Evolutionary conservation across 2,113 vertebrate genomes (phyloP).

Genomic region (Numida meleagris): DNA sequence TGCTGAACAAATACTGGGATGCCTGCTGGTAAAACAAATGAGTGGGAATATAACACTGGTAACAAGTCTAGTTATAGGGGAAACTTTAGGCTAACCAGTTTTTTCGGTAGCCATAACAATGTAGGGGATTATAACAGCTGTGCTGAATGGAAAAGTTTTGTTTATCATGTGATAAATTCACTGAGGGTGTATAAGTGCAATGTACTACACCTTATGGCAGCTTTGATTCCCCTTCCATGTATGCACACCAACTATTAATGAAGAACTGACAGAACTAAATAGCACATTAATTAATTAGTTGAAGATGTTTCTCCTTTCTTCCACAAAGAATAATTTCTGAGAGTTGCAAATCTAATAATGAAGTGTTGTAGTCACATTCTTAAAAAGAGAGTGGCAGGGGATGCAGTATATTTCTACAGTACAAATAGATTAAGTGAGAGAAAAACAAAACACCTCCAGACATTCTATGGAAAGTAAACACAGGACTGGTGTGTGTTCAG

Average conservation of each 20-base stretch:
- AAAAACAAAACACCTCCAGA: constrained; percentile 8
- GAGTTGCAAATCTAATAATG: not conserved
- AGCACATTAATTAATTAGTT: not conserved
- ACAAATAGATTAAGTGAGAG: not conserved
- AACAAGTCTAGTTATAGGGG: not conserved
- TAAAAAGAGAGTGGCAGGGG: not conserved
- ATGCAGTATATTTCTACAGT: not conserved
- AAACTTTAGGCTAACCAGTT: not conserved
- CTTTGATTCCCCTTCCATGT: not conserved
- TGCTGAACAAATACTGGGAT: not conserved
- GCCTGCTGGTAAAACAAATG: not conserved
- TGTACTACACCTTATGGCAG: not conserved
- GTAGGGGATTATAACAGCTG: not conserved
- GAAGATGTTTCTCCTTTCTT: not conserved
- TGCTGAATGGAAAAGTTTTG: not conserved
- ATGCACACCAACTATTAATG: not conserved
- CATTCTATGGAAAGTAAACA: not conserved
- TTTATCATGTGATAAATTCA: not conserved
- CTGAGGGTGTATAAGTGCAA: not conserved
- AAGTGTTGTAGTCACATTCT: not conserved
- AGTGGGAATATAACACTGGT: not conserved
- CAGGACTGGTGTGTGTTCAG: not conserved
- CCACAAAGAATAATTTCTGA: not conserved
- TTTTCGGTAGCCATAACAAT: not conserved
- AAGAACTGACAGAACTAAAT: not conserved